Conservation (phyloP, 2,888 invertebrate genomes). For the Rhagonycha fulva region DNA sequence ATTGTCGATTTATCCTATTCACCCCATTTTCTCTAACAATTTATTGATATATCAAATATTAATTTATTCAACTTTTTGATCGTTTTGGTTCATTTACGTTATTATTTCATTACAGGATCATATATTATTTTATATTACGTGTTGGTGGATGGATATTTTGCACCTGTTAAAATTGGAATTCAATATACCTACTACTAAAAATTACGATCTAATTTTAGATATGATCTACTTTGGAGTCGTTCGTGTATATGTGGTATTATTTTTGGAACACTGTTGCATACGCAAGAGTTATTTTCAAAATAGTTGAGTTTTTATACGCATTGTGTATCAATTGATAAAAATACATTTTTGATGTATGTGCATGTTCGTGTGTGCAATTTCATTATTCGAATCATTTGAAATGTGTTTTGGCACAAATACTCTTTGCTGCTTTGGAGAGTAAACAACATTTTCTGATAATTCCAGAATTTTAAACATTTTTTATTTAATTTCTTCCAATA, state of each 20-base stretch:
- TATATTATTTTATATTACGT: not conserved
- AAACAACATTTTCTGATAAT: not conserved
- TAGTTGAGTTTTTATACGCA: slow-evolving; percentile 17
- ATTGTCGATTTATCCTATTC: slow-evolving; percentile 24
- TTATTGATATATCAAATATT: slow-evolving; percentile 27
- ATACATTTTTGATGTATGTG: slow-evolving; percentile 13
- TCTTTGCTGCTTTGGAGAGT: not conserved
- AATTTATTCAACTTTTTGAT: slow-evolving; percentile 23
- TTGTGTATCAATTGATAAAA: slow-evolving; percentile 20
- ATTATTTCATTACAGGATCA: slow-evolving; percentile 10
- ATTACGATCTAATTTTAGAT: slow-evolving; percentile 15
- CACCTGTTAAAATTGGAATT: not conserved
- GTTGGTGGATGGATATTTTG: not conserved
- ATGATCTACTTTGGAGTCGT: slow-evolving; percentile 12
- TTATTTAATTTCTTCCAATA: too few species aligned
- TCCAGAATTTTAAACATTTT: too few species aligned
- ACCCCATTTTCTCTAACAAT: slow-evolving; percentile 20
- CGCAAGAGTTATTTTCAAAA: slow-evolving; percentile 23
- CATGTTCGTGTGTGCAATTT: not conserved
- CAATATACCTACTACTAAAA: not conserved
- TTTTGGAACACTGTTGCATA: slow-evolving; percentile 25
- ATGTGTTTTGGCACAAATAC: not conserved
- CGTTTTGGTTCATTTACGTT: slow-evolving; percentile 24
- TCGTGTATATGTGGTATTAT: slow-evolving; percentile 11
- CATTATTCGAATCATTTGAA: not conserved